Base-by-base conservation (phyloP, 2,113 vertebrate species). In the Cepphus grylle region DNA sequence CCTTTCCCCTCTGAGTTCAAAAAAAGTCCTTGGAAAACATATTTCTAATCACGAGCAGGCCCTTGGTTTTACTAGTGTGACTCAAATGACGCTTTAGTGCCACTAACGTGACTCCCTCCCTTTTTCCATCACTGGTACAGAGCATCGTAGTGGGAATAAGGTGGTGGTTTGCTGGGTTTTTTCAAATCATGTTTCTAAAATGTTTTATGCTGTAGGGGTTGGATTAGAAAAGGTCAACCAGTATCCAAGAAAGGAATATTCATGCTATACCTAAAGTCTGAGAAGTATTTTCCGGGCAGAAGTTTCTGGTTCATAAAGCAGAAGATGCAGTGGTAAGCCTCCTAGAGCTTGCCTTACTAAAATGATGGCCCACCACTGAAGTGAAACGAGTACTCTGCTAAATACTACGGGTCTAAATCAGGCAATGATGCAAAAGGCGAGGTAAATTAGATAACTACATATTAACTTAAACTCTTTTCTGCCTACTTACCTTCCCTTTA, bases 401-500 rank as follows among this genome's bases (percentile, higher is more conserved):
- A 89, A 94, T 67, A 94, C 67, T 73, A 13, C 12, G 73, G 89
- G 84, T 73, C 89, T 93, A 93, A 96, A 89, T 95, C 78, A 94
- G 91, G 95, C 93, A 97, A 97, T 95, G 94, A 97, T 93, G 97
- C 94, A 95, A 92, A 93, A 97, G 70, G 78, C 15, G 0, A 96
- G 84, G 86, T 85, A 96, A 91, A 95, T 97, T 84, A 97, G 77
- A 79, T 95, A 86, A 93, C 88, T 89, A 95, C 78, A 89, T 94
- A 93, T 89, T 94, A 93, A 95, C 86, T 92, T 92, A 94, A 94
- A 95, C 73, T 89, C 70, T 89, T 79, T 97, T 97, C 95, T 95
- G 93, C 94, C 86, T 89, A 55, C 66, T 97, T 97, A 95, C 86
- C 84, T 87, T 96, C 92, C 72, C 61, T 22, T 70, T 73, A 87